Conservation (phyloP, 1,140 invertebrate species). For the Medauroidea extradentata region DNA sequence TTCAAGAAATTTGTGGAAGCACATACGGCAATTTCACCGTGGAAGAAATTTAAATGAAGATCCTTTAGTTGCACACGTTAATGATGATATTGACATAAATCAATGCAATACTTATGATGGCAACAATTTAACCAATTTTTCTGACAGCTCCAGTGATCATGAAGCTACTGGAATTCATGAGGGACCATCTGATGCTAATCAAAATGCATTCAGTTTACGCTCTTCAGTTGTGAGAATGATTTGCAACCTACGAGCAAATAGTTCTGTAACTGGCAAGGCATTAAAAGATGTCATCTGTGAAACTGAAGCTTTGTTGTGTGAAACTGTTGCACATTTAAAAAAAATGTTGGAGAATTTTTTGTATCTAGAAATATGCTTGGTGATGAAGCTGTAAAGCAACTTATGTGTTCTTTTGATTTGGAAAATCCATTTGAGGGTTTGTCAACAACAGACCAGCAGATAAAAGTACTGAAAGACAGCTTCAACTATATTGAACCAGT, state of each 20-base stretch:
- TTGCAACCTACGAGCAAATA: neutral
- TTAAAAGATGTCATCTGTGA: neutral
- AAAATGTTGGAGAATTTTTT: neutral
- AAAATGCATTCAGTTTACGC: neutral
- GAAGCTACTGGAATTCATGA: too few species aligned
- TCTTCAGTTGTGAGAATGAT: constrained; percentile 1
- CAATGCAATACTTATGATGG: too few species aligned
- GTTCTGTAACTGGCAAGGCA: neutral
- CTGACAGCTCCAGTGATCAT: too few species aligned
- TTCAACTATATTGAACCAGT: neutral
- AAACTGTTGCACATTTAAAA: neutral
- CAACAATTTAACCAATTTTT: too few species aligned
- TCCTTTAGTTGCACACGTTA: too few species aligned
- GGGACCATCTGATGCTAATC: too few species aligned
- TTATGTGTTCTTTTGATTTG: neutral
- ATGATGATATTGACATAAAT: too few species aligned
- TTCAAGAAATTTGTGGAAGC: too few species aligned
- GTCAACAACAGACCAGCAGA: neutral
- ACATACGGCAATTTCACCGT: too few species aligned
- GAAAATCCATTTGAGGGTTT: constrained; percentile 1
- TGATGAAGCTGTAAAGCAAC: neutral
- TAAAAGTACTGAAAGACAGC: neutral
- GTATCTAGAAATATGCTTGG: neutral
- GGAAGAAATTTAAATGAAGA: too few species aligned
- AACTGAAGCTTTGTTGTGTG: neutral